Conservation (phyloP, 2,113 vertebrate species). For the Sander lucioperca region DNA sequence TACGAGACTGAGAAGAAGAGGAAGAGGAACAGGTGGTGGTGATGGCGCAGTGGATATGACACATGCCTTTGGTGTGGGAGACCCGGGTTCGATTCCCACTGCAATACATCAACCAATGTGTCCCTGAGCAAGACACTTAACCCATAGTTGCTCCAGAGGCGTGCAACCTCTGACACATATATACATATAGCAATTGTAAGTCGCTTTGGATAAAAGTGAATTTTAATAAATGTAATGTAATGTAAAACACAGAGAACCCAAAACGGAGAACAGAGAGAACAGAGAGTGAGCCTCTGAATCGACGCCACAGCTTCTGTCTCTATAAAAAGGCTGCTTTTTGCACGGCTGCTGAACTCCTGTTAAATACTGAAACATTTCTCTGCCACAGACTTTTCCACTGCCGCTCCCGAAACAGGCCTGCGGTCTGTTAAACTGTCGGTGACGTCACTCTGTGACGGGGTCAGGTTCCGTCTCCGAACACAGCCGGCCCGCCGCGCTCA, state of each 20-base stretch:
- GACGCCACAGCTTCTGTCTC: background rate
- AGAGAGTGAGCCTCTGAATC: background rate
- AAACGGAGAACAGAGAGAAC: background rate
- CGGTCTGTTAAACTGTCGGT: constrained; percentile 54
- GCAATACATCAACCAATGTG: no score
- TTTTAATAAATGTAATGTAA: no score
- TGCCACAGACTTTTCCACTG: constrained; percentile 69
- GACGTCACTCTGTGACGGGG: constrained; percentile 60
- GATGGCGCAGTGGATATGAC: no score
- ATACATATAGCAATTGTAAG: no score
- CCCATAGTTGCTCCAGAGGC: no score
- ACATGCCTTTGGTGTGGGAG: no score
- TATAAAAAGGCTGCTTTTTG: background rate
- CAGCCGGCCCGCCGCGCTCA: constrained; percentile 2
- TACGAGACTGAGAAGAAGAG: no score
- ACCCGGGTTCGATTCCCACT: no score
- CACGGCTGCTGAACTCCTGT: constrained; percentile 6
- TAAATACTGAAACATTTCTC: constrained; percentile 44
- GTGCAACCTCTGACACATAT: no score
- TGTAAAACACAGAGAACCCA: background rate
- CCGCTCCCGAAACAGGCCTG: constrained; percentile 58
- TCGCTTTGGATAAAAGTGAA: no score
- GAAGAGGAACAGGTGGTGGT: background rate
- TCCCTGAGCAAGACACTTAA: no score
- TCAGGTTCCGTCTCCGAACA: constrained; percentile 27